Conservation (phyloP, 1,140 invertebrate species). For the Atta cephalotes region DNA sequence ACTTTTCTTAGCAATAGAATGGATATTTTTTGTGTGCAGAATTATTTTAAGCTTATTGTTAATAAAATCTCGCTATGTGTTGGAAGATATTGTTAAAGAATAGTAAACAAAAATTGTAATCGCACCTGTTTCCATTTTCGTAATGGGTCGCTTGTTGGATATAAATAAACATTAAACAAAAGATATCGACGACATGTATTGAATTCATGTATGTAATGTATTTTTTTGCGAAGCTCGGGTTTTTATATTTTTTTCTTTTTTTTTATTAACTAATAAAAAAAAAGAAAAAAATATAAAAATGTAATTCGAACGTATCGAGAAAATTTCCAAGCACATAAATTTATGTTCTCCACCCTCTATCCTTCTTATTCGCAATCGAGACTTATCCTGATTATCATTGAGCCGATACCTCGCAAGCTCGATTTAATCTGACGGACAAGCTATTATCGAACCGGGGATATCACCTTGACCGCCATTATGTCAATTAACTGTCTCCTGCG, state of each 20-base stretch:
- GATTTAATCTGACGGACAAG: constrained; percentile 21
- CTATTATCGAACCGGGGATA: neutral
- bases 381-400: constrained; percentile 10
- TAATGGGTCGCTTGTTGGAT: neutral
- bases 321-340: constrained; percentile 22
- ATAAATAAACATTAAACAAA: neutral
- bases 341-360: constrained; percentile 3
- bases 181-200: neutral
- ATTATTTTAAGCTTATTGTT: constrained; percentile 16
- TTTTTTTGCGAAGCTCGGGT: neutral
- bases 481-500: neutral
- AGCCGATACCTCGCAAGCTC: constrained; percentile 41
- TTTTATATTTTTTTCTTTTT: too few species aligned
- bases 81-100: neutral
- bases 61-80: neutral
- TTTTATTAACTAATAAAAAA: neutral
- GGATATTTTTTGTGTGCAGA: neutral
- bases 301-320: neutral
- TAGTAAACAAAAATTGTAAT: neutral
- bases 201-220: neutral
- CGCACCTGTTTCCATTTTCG: neutral
- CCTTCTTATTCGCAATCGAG: constrained; percentile 13
- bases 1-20: too few species aligned
- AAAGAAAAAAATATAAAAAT: neutral
- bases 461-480: constrained; percentile 41